These are phyloP conservation scores for Hippocampus kuda DNA, from an alignment of 2,797 vertebrate genomes.

Conservation along the genomic window DNA sequence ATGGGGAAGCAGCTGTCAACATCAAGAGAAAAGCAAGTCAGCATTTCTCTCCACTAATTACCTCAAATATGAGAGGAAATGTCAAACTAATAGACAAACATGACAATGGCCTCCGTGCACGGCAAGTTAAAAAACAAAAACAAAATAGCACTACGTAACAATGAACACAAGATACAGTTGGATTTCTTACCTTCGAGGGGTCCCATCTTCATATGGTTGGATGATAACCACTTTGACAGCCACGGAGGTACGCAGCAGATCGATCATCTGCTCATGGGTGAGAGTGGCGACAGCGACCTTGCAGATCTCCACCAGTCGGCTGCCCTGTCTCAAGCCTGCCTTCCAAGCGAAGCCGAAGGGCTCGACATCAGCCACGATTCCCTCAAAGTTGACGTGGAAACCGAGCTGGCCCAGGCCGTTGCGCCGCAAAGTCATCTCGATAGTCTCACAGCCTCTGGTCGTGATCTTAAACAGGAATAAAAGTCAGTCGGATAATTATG, in stretches of 20 bases:
- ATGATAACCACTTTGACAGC: slow-evolving; percentile 94
- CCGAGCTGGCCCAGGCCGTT: slow-evolving; percentile 92
- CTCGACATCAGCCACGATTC: slow-evolving; percentile 93
- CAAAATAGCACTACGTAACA: background rate
- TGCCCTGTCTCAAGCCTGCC: slow-evolving; percentile 88
- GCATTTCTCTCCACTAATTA: slow-evolving; percentile 43
- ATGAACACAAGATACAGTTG: background rate
- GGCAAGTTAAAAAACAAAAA: slow-evolving; percentile 10
- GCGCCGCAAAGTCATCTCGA: slow-evolving; percentile 85
- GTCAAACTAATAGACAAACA: slow-evolving; percentile 39
- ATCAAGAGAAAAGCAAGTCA: slow-evolving; percentile 13
- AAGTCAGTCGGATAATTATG: background rate
- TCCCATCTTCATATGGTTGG: slow-evolving; percentile 88
- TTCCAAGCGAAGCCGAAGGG: slow-evolving; percentile 97
- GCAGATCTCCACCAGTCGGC: slow-evolving; percentile 96
- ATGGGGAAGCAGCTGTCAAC: background rate
- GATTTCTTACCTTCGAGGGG: slow-evolving; percentile 78
- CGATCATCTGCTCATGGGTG: slow-evolving; percentile 97
- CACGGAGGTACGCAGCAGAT: slow-evolving; percentile 86
- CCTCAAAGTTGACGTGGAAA: slow-evolving; percentile 97
- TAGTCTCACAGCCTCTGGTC: slow-evolving; percentile 89
- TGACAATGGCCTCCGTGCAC: slow-evolving; percentile 6
- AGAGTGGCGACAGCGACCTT: slow-evolving; percentile 92
- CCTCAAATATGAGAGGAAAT: slow-evolving; percentile 35
- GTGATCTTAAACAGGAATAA: slow-evolving; percentile 67